Evolutionary conservation across 2,888 invertebrate genomes (phyloP).

Genomic region (Ophonus ardosiacus): DNA sequence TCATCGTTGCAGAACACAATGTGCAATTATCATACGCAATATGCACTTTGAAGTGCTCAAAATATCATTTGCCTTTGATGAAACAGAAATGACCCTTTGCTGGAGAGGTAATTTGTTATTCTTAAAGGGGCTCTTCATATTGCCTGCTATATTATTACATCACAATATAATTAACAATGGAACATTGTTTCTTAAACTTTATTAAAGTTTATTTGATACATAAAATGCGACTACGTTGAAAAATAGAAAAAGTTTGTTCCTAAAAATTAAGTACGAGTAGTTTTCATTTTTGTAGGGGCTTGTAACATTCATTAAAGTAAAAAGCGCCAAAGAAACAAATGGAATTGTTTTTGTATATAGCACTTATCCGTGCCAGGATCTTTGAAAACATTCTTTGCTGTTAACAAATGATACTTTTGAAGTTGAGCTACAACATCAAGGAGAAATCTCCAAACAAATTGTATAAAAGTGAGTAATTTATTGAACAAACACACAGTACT

Average conservation of each 20-base stretch:
- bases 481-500: neutral
- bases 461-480: slow-evolving; percentile 15
- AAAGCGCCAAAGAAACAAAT: too few species aligned
- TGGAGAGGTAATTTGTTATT: neutral
- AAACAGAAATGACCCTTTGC: neutral
- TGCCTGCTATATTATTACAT: neutral
- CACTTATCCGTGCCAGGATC: too few species aligned
- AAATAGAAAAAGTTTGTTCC: too few species aligned
- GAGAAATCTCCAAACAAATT: neutral
- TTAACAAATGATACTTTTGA: too few species aligned
- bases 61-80: neutral
- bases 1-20: neutral
- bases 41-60: neutral
- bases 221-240: too few species aligned
- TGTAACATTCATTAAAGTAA: too few species aligned
- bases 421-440: neutral
- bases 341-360: too few species aligned
- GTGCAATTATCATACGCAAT: neutral
- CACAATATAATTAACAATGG: neutral
- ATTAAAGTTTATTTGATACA: too few species aligned
- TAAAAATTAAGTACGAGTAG: too few species aligned
- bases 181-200: neutral
- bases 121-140: neutral
- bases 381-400: too few species aligned
- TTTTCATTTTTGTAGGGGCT: too few species aligned